These are phyloP conservation scores for Chionoecetes opilio DNA, from an alignment of 1,140 invertebrate species.

Conservation along the genomic window DNA sequence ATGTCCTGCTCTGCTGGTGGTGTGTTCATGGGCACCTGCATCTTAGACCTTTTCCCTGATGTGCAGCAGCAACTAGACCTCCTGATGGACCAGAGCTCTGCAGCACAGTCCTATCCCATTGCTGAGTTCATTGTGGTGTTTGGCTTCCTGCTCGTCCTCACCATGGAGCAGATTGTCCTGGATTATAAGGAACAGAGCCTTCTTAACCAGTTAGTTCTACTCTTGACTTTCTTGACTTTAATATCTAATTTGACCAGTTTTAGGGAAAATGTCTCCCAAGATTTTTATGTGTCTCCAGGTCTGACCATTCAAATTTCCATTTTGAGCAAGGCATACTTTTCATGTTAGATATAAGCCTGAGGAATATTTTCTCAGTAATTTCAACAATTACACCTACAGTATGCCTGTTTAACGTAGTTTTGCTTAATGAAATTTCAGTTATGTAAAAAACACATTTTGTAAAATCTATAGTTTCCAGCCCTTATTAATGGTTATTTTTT, in stretches of 20 bases:
- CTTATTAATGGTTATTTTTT: too few species aligned
- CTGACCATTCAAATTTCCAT: background rate
- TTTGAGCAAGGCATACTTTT: background rate
- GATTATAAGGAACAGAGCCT: constrained; percentile 70
- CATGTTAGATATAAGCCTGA: too few species aligned
- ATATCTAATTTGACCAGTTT: background rate
- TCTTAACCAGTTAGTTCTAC: constrained; percentile 47
- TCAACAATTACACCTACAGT: too few species aligned
- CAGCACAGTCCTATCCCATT: constrained; percentile 53
- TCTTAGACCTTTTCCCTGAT: constrained; percentile 80
- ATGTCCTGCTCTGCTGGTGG: constrained; percentile 80
- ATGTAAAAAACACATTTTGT: too few species aligned
- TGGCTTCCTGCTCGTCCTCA: constrained; percentile 71
- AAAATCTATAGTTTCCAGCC: too few species aligned
- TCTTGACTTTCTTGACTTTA: background rate
- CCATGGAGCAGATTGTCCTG: constrained; percentile 74
- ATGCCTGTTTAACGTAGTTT: too few species aligned
- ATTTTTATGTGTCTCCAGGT: background rate
- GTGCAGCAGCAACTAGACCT: constrained; percentile 75
- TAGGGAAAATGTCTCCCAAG: too few species aligned
- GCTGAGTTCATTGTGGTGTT: constrained; percentile 74
- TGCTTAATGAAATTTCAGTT: too few species aligned
- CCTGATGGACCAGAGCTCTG: constrained; percentile 60
- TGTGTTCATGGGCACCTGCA: constrained; percentile 80
- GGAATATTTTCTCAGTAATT: too few species aligned